Base-by-base conservation (phyloP, 2,888 invertebrate species). In the Epirrita christyi region DNA sequence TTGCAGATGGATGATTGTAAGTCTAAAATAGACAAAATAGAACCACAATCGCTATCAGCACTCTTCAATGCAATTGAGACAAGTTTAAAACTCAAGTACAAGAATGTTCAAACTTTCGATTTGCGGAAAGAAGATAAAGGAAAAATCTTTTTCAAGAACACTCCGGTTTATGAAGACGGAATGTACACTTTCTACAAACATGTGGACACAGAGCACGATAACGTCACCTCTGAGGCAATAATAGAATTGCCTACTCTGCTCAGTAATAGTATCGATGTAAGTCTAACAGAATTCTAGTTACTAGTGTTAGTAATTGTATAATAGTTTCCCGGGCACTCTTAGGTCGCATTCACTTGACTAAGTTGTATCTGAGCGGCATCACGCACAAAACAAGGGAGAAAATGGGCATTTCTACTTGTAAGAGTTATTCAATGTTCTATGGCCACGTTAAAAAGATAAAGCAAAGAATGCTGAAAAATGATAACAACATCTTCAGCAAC, bases 41-140 rank as follows among this genome's bases (percentile, higher is more conserved):
- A 63, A 54, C 66, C 72, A 11, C 75, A 72, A 61, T 59, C 69
- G 21, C 44, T 80, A 52, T 60, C 70, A 45, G 66, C 71, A 21
- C 61, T 77, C 32, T 77, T 83, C 52, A 79, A 68, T 42, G 68
- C 77, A 29, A 62, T 83, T 44, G 83, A 83, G 66, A 72, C 59
- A 1, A 76, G 80, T 61, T 66, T 83, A 43, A 80, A 76, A 68
- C 70, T 77, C 28, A 79, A 80, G 57, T 69, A 77, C 44, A 69
- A 64, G 27, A 80, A 75, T 54, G 72, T 80, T 53, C 14, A 72
- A 10, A 68, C 75, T 0, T 75, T 66, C 49, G 71, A 75, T 64
- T 51, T 66, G 7, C 71, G 68, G 9, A 70, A 68, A 40, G 67
- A 66, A 53, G 51, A 52, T 40, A 55, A 53, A 28, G 14, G 47